Percentiles rank a stretch among this genome's conserved stretches.
These are phyloP conservation scores for Hemichromis elongatus DNA, from an alignment of 2,113 vertebrate species.

Conservation along the genomic window DNA sequence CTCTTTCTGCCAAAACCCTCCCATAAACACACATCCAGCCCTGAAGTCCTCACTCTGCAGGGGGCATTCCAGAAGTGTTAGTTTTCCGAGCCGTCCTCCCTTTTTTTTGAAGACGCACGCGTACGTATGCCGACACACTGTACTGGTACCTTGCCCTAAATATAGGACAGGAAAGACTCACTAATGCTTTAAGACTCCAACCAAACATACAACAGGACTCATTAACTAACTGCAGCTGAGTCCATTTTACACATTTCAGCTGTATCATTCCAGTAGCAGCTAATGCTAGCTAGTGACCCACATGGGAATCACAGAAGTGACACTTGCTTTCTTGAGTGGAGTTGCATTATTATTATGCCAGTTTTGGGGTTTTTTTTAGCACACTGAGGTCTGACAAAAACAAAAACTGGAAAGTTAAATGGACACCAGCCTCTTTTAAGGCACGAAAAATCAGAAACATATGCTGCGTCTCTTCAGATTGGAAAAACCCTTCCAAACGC, in stretches of 20 bases:
- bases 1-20: conserved; percentile 66
- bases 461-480: not conserved
- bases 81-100: conserved; percentile 22
- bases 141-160: conserved; percentile 11
- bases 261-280: not conserved
- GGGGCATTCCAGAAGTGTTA: conserved; percentile 69
- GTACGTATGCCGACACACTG: not conserved
- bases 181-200: not conserved
- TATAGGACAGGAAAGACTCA: not conserved
- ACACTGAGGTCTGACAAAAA: not conserved
- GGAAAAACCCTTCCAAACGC: not conserved
- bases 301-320: not conserved
- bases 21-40: conserved; percentile 67
- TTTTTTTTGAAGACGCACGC: not conserved
- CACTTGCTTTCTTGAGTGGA: not conserved
- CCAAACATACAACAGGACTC: not conserved
- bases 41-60: conserved; percentile 55
- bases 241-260: not conserved
- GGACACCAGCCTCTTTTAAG: not conserved
- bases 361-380: not conserved
- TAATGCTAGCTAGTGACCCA: not conserved
- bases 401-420: not conserved
- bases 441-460: not conserved
- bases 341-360: not conserved
- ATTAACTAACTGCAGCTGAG: not conserved